phyloP scores from a whole-genome alignment of 1,140 invertebrate genomes.

The Microplitis demolitor region DNA sequence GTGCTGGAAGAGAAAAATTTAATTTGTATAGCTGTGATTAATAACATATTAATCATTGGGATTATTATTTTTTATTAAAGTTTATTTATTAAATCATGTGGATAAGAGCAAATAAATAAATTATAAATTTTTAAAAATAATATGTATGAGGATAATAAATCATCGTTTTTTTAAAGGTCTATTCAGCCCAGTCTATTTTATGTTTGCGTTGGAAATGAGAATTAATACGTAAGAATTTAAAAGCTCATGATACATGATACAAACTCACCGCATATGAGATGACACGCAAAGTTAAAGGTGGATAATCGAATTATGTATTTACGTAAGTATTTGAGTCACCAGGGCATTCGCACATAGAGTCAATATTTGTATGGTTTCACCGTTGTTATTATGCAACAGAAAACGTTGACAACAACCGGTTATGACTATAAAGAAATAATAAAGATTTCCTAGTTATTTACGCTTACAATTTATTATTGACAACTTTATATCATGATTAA shows the following conservation, averaged over 20 bases:
- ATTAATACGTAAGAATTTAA: neutral
- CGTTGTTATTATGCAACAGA: slow-evolving; percentile 23
- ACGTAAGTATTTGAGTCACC: slow-evolving; percentile 32
- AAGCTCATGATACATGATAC: neutral
- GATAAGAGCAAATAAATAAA: too few species aligned
- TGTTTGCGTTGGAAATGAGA: neutral
- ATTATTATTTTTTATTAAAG: too few species aligned
- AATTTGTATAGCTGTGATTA: too few species aligned
- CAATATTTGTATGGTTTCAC: slow-evolving; percentile 27
- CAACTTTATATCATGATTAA: neutral
- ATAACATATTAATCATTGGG: too few species aligned
- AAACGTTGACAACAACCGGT: neutral
- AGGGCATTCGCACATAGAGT: slow-evolving; percentile 26
- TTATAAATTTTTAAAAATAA: too few species aligned
- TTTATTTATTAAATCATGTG: too few species aligned
- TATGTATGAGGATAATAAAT: neutral
- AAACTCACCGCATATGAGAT: neutral
- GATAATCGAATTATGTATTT: slow-evolving; percentile 32
- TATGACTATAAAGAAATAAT: slow-evolving; percentile 8
- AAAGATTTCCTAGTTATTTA: slow-evolving; percentile 8
- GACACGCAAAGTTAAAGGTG: neutral
- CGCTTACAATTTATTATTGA: neutral
- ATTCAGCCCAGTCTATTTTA: neutral
- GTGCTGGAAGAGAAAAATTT: too few species aligned
- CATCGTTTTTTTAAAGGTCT: too few species aligned